Percentiles rank a stretch among this genome's conserved stretches.
Conservation (phyloP, 2,113 vertebrate species). For the Sarotherodon lohbergeri region DNA sequence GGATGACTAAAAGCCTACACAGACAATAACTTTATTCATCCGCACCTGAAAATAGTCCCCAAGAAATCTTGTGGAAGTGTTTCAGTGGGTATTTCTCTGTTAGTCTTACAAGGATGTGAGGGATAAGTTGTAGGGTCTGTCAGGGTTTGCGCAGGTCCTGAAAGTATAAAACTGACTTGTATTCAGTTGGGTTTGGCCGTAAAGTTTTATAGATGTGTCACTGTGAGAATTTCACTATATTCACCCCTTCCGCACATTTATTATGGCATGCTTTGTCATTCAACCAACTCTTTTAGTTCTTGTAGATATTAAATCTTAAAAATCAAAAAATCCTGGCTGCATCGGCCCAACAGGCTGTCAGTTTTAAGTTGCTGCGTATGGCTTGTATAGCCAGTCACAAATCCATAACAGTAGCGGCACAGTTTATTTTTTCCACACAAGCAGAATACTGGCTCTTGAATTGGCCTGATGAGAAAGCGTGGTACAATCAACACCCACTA, state of each 20-base stretch:
- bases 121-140: neutral
- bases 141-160: accelerated
- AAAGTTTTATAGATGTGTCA: accelerated
- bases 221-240: neutral
- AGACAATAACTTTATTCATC: accelerated
- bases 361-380: neutral
- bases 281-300: neutral
- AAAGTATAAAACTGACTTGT: neutral
- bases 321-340: neutral
- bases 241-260: accelerated
- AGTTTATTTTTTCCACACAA: neutral
- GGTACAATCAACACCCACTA: no score
- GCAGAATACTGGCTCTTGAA: neutral
- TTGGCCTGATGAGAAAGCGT: neutral
- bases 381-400: neutral
- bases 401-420: neutral
- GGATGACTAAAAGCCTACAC: neutral
- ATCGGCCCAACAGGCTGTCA: neutral
- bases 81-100: neutral
- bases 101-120: neutral
- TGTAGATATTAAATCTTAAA: neutral
- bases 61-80: neutral
- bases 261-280: neutral
- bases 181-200: neutral
- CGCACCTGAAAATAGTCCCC: neutral